Evolutionary conservation across 2,113 vertebrate species (phyloP), one percentile per base, ranked within the genome.

Genomic region (Equus quagga): DNA sequence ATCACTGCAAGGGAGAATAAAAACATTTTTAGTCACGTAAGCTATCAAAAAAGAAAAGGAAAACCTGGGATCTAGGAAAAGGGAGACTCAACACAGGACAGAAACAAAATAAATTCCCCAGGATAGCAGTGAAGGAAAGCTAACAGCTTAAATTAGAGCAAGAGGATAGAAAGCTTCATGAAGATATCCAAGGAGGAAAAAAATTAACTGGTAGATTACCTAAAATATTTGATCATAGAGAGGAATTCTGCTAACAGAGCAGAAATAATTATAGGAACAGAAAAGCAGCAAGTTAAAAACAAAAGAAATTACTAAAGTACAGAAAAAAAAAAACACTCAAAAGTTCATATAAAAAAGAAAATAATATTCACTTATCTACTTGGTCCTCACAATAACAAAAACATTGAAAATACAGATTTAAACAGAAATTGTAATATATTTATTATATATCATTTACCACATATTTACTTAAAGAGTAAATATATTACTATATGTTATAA

Each of bases 121-220:
- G 6, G 31, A 98, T 41, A 24, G 70, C n/a, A 10, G 12, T 75
- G 31, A 97, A 94, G 28, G 56, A n/a, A 90, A 92, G 64, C 26
- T 79, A 86, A 92, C 23, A 95, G 49, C 10, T 97, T 87, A 76
- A 94, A 81, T 70, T 44, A 97, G 33, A 95, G 23, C 5, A 92
- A 3, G 1, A 76, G 23, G 51, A 91, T 2, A 64, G 36, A 93
- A 11, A 14, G 33, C 51, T 83, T 92, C 18, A 94, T 87, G 31
- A 83, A 88, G 36, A 89, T 11, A 72, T 1, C n/a, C 18, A 72
- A 76, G 36, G n/a, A 24, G n/a, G 31, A 91, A 56, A 83, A 89
- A 60, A 51, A 87, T 79, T 82, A 76, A 79, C 60, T 78, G 41
- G 5, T 51, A 83, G 62, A 72, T 80, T 86, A 70, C 46, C 46